These are phyloP conservation scores for Chironomus riparius DNA, from an alignment of 2,888 invertebrate species.

Conservation along the genomic window DNA sequence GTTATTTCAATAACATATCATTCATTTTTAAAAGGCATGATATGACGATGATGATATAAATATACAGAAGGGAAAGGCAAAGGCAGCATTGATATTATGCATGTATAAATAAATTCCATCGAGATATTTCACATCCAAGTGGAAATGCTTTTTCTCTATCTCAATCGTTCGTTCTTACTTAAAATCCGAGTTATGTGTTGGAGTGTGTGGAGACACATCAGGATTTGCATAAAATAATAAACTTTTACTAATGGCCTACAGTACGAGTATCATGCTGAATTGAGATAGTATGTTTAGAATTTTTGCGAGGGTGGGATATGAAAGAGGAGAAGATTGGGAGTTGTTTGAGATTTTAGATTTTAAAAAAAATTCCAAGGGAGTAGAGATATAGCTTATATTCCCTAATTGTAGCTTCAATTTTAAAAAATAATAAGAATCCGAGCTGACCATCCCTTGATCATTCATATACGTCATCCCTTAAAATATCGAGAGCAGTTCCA, in stretches of 20 bases:
- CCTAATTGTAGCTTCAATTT: no score
- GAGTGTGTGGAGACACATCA: background rate
- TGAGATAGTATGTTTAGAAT: background rate
- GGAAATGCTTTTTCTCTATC: background rate
- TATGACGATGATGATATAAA: background rate
- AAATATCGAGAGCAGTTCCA: no score
- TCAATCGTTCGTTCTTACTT: background rate
- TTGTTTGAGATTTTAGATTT: no score
- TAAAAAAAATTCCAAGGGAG: no score
- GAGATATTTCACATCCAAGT: background rate
- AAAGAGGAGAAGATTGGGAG: no score
- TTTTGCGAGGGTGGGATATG: no score
- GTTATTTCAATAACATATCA: no score
- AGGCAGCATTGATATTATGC: background rate
- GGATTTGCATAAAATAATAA: conserved; percentile 8
- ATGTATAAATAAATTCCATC: background rate
- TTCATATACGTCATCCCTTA: no score
- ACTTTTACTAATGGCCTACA: background rate
- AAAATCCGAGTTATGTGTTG: background rate
- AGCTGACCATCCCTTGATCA: no score
- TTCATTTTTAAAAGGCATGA: background rate
- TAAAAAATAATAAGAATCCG: no score
- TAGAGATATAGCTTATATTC: no score
- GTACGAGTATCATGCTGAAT: background rate
- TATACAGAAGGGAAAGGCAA: background rate